Evolutionary conservation across 2,797 vertebrate genomes (phyloP).

Genomic region (Gila robusta): DNA sequence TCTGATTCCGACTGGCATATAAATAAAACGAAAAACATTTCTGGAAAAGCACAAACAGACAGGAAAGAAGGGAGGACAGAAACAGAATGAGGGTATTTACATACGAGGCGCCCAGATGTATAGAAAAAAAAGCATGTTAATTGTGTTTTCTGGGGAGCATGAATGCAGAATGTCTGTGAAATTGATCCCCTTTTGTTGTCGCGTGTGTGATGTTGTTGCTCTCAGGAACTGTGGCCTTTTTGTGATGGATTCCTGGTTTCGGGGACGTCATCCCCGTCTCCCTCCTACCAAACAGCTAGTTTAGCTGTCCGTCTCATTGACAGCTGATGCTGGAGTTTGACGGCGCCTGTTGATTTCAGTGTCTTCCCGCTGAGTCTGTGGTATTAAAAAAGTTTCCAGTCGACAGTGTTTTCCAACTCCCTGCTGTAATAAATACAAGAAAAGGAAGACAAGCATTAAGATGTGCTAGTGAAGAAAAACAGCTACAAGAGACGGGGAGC

Average conservation of each 20-base stretch:
- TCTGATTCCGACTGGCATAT: conserved; percentile 66
- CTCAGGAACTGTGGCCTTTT: conserved; percentile 47
- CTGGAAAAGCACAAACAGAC: conserved; percentile 42
- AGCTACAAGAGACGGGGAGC: not conserved
- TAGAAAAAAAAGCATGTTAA: conserved; percentile 48
- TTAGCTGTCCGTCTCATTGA: conserved; percentile 54
- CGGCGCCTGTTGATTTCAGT: conserved; percentile 67
- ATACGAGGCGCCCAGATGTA: conserved; percentile 29
- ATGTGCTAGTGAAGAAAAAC: conserved; percentile 26
- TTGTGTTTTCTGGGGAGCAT: conserved; percentile 12
- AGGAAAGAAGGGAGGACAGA: conserved; percentile 18
- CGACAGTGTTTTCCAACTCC: conserved; percentile 54
- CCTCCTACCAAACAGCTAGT: conserved; percentile 44
- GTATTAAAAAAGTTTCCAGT: conserved; percentile 64
- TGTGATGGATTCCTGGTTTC: conserved; percentile 48
- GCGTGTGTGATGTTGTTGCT: conserved; percentile 36
- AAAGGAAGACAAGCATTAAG: conserved; percentile 59
- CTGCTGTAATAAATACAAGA: conserved; percentile 52
- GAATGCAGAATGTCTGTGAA: conserved; percentile 40
- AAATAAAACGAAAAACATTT: conserved; percentile 62
- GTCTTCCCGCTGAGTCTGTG: conserved; percentile 69
- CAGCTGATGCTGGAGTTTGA: conserved; percentile 56
- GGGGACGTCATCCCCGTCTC: conserved; percentile 29
- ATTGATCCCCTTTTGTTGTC: conserved; percentile 37
- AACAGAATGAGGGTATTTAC: conserved; percentile 18